Evolutionary conservation across 1,140 invertebrate species (phyloP).

Genomic region (Megalonaias nervosa): DNA sequence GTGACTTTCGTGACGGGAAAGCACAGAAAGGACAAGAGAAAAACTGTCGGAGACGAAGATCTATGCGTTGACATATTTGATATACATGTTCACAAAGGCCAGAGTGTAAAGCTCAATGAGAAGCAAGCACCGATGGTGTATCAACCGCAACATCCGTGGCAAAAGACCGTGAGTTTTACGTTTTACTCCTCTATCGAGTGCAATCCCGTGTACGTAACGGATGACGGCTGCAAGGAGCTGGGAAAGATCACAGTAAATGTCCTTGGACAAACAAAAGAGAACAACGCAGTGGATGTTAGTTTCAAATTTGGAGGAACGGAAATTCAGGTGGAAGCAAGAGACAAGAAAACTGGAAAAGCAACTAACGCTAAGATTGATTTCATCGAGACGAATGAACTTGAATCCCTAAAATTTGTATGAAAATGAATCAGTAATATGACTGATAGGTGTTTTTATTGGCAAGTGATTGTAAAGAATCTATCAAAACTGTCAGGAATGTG

Average conservation of each 20-base stretch:
- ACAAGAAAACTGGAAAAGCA: background rate
- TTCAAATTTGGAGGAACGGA: conserved; percentile 14
- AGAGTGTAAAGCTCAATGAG: background rate
- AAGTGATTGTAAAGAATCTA: too few relatives aligned
- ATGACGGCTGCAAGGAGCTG: background rate
- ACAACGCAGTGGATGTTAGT: background rate
- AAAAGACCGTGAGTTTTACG: background rate
- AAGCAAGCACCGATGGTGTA: background rate
- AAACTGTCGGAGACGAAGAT: background rate
- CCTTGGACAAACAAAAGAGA: background rate
- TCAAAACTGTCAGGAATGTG: too few relatives aligned
- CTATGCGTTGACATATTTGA: background rate
- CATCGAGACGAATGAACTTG: background rate
- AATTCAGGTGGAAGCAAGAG: conserved; percentile 9
- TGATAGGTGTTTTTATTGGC: too few relatives aligned
- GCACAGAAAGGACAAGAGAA: background rate
- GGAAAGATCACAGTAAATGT: background rate
- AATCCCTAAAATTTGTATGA: too few relatives aligned
- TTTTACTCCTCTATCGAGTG: background rate
- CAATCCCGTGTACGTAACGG: background rate
- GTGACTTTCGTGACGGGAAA: background rate
- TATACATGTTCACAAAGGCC: conserved; percentile 1
- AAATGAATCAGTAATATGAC: too few relatives aligned
- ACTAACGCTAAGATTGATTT: conserved; percentile 1
- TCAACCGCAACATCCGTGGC: background rate